phyloP scores from a whole-genome alignment of 2,797 vertebrate species.

The Alfaro cultratus region DNA sequence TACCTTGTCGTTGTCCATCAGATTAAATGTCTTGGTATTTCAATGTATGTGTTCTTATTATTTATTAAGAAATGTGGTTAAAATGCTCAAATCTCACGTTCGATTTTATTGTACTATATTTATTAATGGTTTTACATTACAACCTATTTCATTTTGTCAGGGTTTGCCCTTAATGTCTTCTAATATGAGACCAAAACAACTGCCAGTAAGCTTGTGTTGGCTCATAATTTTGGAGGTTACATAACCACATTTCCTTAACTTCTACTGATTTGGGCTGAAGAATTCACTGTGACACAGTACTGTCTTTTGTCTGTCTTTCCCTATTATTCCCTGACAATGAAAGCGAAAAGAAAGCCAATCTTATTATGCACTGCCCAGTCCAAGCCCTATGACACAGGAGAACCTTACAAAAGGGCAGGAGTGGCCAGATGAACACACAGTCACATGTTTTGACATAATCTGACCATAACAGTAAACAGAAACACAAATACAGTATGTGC shows the following conservation, averaged over 20 bases:
- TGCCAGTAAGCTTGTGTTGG: neutral
- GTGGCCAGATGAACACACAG: neutral
- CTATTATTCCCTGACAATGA: neutral
- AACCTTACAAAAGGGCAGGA: conserved; percentile 9
- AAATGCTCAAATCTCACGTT: neutral
- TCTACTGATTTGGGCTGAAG: neutral
- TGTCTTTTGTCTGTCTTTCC: neutral
- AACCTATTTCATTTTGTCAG: neutral
- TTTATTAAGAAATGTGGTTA: neutral
- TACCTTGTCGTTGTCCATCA: neutral
- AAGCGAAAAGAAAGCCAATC: conserved; percentile 1
- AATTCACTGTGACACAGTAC: neutral
- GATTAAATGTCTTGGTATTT: neutral
- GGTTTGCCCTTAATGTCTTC: neutral
- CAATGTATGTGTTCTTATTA: neutral
- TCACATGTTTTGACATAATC: neutral
- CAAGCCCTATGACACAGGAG: neutral
- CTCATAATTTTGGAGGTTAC: neutral
- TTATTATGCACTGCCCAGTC: neutral
- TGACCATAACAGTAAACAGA: neutral
- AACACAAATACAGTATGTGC: neutral
- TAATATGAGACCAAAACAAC: neutral
- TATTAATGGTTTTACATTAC: neutral
- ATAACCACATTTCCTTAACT: neutral
- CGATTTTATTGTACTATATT: neutral